These are phyloP conservation scores for Siniperca obscura DNA, from an alignment of 2,797 vertebrate genomes.

Conservation along the genomic window DNA sequence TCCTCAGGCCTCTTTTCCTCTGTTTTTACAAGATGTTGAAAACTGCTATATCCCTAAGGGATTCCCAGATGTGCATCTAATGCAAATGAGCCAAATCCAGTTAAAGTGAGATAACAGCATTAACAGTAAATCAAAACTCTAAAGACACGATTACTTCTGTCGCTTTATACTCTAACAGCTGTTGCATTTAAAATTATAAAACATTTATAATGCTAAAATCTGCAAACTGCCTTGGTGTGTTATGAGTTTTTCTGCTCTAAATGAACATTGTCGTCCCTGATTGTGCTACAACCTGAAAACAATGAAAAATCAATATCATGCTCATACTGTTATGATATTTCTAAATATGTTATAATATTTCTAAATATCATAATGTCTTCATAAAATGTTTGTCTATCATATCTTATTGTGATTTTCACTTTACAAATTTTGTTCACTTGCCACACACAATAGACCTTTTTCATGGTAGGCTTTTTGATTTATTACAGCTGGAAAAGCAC, in stretches of 20 bases:
- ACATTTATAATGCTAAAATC: background rate
- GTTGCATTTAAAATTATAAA: slow-evolving; percentile 17
- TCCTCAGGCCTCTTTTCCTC: slow-evolving; percentile 38
- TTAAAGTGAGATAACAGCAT: slow-evolving; percentile 43
- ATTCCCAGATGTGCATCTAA: slow-evolving; percentile 49
- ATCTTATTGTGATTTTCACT: background rate
- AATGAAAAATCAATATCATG: background rate
- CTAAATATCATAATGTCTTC: background rate
- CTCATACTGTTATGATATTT: background rate
- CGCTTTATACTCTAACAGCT: slow-evolving; percentile 1
- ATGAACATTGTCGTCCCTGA: background rate
- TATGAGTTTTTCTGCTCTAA: background rate
- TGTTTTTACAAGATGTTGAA: slow-evolving; percentile 38
- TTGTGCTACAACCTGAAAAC: background rate
- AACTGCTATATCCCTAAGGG: slow-evolving; percentile 33
- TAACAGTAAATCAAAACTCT: slow-evolving; percentile 20
- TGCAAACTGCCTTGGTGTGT: background rate
- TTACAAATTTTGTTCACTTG: background rate
- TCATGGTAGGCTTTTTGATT: background rate
- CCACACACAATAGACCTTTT: background rate
- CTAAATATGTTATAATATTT: background rate
- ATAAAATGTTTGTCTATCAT: background rate
- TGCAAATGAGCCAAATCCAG: slow-evolving; percentile 56
- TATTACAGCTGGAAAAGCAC: background rate
- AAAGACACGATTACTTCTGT: background rate